A percentile compares a stretch with the other conserved stretches of the same genome.
These are phyloP conservation scores for Gila robusta DNA, from an alignment of 2,797 vertebrate genomes.

Conservation along the genomic window DNA sequence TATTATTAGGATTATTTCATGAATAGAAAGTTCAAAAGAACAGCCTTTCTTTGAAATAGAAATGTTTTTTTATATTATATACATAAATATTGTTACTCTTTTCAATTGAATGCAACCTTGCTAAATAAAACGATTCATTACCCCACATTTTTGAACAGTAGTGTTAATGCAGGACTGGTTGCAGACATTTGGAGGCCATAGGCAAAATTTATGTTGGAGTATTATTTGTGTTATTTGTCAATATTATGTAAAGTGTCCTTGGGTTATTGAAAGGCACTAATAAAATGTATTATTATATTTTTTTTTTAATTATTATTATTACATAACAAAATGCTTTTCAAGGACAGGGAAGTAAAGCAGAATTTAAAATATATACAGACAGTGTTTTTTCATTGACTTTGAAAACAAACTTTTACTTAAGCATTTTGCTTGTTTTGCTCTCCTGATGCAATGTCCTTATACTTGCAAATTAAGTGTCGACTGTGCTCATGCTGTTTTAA, in stretches of 20 bases:
- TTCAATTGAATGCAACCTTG: not conserved
- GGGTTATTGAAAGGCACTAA: too few relatives aligned
- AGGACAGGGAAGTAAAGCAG: too few relatives aligned
- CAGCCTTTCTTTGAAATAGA: not conserved
- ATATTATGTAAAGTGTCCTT: too few relatives aligned
- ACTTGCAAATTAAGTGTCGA: not conserved
- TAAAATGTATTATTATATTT: too few relatives aligned
- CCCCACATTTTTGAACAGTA: not conserved
- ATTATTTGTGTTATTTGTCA: too few relatives aligned
- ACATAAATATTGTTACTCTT: not conserved
- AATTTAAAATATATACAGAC: too few relatives aligned
- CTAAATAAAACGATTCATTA: not conserved
- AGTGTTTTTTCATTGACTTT: not conserved
- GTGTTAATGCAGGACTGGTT: too few relatives aligned
- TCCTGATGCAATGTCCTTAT: not conserved
- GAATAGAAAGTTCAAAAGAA: not conserved
- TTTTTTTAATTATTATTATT: too few relatives aligned
- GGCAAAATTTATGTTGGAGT: too few relatives aligned
- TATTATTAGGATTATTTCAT: not conserved
- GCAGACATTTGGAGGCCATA: too few relatives aligned
- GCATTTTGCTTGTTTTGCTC: not conserved
- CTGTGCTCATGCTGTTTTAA: not conserved
- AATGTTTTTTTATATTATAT: not conserved
- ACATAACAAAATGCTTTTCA: too few relatives aligned
- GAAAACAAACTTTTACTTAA: not conserved